These are phyloP conservation scores for Leptosomus discolor DNA, from an alignment of 2,113 vertebrate species.

Conservation along the genomic window DNA sequence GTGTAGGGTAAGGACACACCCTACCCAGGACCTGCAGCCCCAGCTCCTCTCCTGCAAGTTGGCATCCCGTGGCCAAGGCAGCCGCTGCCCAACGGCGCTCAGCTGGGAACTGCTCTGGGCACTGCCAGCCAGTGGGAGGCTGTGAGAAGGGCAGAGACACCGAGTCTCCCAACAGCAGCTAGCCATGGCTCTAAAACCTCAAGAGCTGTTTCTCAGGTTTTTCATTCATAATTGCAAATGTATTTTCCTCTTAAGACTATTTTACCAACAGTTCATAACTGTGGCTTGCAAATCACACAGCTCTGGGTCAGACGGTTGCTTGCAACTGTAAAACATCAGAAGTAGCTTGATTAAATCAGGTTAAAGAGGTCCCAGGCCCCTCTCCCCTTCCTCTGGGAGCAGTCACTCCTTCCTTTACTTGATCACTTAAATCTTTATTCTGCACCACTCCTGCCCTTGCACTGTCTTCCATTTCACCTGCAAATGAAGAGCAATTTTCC, in stretches of 20 bases:
- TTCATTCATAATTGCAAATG: background rate
- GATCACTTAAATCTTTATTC: background rate
- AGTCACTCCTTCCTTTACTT: conserved; percentile 9
- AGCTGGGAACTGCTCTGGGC: background rate
- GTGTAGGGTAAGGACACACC: background rate
- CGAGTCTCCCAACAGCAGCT: background rate
- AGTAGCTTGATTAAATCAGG: background rate
- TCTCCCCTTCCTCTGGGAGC: background rate
- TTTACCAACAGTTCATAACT: background rate
- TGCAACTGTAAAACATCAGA: background rate
- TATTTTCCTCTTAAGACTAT: background rate
- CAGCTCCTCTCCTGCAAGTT: background rate
- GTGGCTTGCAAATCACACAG: background rate
- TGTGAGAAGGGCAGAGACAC: background rate
- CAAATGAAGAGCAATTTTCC: conserved; percentile 16
- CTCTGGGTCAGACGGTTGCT: background rate
- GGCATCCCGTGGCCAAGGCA: background rate
- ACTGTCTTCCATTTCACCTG: background rate
- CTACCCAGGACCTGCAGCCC: background rate
- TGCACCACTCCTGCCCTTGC: background rate
- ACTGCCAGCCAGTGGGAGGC: background rate
- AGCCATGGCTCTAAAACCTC: background rate
- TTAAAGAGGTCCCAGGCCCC: background rate
- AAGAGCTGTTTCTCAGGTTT: background rate
- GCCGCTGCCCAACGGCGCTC: background rate